A percentile compares a stretch with the other conserved stretches of the same genome.
These are phyloP conservation scores for Pristionchus fissidentatus DNA, from an alignment of 2,888 invertebrate species.

Conservation along the genomic window DNA sequence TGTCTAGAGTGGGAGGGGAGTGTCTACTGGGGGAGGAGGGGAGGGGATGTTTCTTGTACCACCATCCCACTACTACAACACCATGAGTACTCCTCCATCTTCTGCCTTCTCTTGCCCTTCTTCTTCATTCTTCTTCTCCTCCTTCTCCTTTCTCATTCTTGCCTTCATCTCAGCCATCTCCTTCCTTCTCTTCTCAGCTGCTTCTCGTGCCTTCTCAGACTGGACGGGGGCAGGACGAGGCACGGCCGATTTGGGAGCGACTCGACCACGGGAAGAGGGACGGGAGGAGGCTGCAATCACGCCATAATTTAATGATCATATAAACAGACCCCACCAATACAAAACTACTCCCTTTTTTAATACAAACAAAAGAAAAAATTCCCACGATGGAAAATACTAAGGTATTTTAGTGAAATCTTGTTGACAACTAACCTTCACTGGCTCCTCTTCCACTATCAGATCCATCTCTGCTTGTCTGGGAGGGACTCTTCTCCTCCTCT, in stretches of 20 bases:
- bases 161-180: slow-evolving; percentile 31
- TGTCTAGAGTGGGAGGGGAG: not conserved
- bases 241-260: not conserved
- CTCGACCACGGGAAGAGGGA: slow-evolving; percentile 28
- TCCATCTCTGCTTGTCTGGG: slow-evolving; percentile 32
- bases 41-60: too few species aligned
- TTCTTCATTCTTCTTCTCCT: slow-evolving; percentile 1
- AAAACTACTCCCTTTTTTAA: too few species aligned
- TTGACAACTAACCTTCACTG: not conserved
- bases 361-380: too few species aligned
- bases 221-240: slow-evolving; percentile 1
- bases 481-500: slow-evolving; percentile 40
- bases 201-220: slow-evolving; percentile 43
- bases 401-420: not conserved
- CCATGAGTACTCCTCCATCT: slow-evolving; percentile 35
- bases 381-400: too few species aligned
- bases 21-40: not conserved
- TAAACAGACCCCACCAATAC: not conserved
- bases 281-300: not conserved
- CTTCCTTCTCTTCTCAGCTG: slow-evolving; percentile 35
- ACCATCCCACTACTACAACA: not conserved
- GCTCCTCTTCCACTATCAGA: slow-evolving; percentile 45
- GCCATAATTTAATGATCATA: not conserved
- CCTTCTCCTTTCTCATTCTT: slow-evolving; percentile 37
- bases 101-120: not conserved